Base-by-base conservation (phyloP, 2,113 vertebrate genomes). In the Barnardius zonarius region DNA sequence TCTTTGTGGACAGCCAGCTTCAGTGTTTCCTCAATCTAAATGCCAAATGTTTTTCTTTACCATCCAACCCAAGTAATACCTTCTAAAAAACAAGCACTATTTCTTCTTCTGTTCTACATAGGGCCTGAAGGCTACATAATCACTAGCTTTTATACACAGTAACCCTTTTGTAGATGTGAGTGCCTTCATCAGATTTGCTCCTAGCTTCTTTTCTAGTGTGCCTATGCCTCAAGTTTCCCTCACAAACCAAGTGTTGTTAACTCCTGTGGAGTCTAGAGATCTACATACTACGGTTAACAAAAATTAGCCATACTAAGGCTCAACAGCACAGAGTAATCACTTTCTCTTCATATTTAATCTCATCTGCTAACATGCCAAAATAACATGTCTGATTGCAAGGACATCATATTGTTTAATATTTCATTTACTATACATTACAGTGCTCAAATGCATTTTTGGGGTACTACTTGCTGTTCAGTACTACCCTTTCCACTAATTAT, bases 141-240 rank as follows among this genome's bases (percentile, higher is more conserved):
- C 55, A 57, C 51, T 13, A 52, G 17, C 13, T 7, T 43, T 49
- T 37, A 55, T 37, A 55, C 0, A 0, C 1, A 66, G 20, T 9
- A 70, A 57, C 2, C 7, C 5, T 68, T 63, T 48, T 10, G 55
- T 0, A 33, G 27, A 44, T 9, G 15, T 24, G 31, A 86, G 18
- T 30, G 35, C 27, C 64, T 20, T 46, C 49, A 28, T 3, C 37
- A 54, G 59, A 64, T 37, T 25, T 49, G 43, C n/a, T 85, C 31
- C 33, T 43, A 17, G 13, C 24, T 31, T 72, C 24, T 55, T n/a
- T 61, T 55, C 51, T 59, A 15, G 24, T 35, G 6, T 37, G 13
- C 15, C 46, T 44, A 4, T 8, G 8, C 3, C 57, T 74, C 69
- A 72, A 57, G 22, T 8, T 54, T 31, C 62, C 33, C 31, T 52